Evolutionary conservation across 2,888 invertebrate genomes (phyloP).

Genomic region (Scaptomyza reducta): DNA sequence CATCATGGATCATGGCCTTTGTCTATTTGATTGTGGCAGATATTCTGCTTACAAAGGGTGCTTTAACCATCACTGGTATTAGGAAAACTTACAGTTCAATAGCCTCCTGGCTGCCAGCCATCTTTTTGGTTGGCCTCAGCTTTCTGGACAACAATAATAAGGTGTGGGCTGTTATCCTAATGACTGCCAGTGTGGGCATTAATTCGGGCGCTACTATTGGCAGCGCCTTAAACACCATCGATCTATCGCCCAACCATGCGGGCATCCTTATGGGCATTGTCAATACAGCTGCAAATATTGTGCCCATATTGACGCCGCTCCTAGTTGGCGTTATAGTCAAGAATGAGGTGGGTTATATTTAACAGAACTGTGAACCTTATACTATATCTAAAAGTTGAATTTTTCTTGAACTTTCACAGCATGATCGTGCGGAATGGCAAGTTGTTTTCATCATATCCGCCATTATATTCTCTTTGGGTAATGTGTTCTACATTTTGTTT

Average conservation of each 20-base stretch:
- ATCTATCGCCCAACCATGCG: constrained; percentile 89
- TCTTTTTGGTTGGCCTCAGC: constrained; percentile 85
- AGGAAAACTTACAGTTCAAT: constrained; percentile 78
- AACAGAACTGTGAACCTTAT: neutral
- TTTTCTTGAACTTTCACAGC: constrained; percentile 45
- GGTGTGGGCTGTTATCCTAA: constrained; percentile 84
- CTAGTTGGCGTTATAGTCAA: constrained; percentile 86
- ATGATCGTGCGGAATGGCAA: constrained; percentile 85
- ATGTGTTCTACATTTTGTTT: constrained; percentile 85
- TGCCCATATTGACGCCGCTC: constrained; percentile 87
- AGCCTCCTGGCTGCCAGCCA: constrained; percentile 85
- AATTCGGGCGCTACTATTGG: constrained; percentile 87
- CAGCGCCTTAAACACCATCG: constrained; percentile 88
- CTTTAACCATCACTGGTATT: constrained; percentile 80
- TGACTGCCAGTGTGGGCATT: constrained; percentile 86
- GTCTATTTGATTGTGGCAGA: constrained; percentile 84
- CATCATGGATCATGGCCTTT: constrained; percentile 85
- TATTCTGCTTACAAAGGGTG: constrained; percentile 83
- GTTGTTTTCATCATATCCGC: constrained; percentile 86
- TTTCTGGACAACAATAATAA: constrained; percentile 82
- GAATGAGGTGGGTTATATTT: constrained; percentile 85
- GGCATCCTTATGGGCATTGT: constrained; percentile 89
- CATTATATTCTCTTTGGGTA: constrained; percentile 85
- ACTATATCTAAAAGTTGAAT: neutral
- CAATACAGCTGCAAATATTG: constrained; percentile 87